Conservation (phyloP, 2,797 vertebrate species). For the Enoplosus armatus region DNA sequence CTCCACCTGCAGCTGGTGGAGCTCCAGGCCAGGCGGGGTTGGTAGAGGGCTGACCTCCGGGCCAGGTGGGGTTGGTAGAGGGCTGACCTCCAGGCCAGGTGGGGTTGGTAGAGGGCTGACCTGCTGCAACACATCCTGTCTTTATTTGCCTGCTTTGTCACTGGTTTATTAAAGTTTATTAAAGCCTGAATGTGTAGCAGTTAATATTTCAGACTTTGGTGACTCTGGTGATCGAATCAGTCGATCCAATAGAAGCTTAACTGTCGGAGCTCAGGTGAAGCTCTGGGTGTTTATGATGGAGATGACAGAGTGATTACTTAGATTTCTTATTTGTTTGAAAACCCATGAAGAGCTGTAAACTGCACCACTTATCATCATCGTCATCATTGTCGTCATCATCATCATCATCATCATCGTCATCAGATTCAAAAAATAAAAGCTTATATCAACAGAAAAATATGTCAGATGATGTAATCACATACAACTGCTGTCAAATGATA, state of each 20-base stretch:
- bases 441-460: background rate
- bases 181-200: too few relatives aligned
- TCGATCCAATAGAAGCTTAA: background rate
- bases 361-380: too few relatives aligned
- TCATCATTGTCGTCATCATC: too few relatives aligned
- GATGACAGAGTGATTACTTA: too few relatives aligned
- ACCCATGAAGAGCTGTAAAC: too few relatives aligned
- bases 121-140: background rate
- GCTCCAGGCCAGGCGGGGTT: constrained; percentile 42
- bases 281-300: too few relatives aligned
- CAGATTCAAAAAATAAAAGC: background rate
- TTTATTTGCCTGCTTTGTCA: background rate
- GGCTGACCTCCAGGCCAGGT: constrained; percentile 35
- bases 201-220: background rate
- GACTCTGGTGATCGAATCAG: background rate
- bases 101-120: constrained; percentile 23
- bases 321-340: too few relatives aligned
- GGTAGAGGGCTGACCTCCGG: background rate
- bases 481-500: too few relatives aligned
- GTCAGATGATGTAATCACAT: too few relatives aligned
- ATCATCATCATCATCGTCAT: background rate
- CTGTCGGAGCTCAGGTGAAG: background rate
- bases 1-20: background rate
- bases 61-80: constrained; percentile 4
- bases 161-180: background rate